Conservation (phyloP, 2,113 vertebrate species). For the Poicephalus gulielmi region DNA sequence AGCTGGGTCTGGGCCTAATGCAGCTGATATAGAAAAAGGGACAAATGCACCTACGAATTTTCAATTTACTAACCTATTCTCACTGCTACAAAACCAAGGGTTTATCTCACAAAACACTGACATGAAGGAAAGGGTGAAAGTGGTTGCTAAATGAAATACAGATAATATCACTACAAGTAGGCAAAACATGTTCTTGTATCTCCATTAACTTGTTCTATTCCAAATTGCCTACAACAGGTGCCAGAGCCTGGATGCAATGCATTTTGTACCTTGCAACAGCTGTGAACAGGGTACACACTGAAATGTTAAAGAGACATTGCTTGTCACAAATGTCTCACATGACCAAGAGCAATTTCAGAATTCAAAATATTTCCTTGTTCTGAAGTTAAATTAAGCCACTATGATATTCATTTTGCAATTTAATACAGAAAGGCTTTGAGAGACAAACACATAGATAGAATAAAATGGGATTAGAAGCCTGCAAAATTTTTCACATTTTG, state of each 20-base stretch:
- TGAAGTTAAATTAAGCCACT: constrained; percentile 69
- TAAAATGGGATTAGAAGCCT: neutral
- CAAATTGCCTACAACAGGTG: constrained; percentile 74
- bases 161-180: neutral
- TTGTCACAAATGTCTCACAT: constrained; percentile 49
- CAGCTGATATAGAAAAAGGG: neutral
- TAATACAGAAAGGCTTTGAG: constrained; percentile 46
- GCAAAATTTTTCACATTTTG: neutral
- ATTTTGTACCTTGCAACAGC: constrained; percentile 75
- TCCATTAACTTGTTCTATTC: constrained; percentile 58
- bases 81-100: constrained; percentile 14
- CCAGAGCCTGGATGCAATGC: constrained; percentile 25
- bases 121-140: neutral
- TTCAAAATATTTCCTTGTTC: constrained; percentile 76
- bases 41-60: neutral
- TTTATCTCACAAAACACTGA: neutral
- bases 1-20: neutral
- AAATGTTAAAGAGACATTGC: constrained; percentile 65
- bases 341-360: constrained; percentile 69
- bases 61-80: neutral
- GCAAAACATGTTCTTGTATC: constrained; percentile 23
- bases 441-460: neutral
- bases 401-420: constrained; percentile 67
- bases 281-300: constrained; percentile 41
- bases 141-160: constrained; percentile 24